Percentiles rank a stretch among this genome's conserved stretches.
Evolutionary conservation across 1,140 invertebrate species (phyloP).

Genomic region (Anoplolepis gracilipes): DNA sequence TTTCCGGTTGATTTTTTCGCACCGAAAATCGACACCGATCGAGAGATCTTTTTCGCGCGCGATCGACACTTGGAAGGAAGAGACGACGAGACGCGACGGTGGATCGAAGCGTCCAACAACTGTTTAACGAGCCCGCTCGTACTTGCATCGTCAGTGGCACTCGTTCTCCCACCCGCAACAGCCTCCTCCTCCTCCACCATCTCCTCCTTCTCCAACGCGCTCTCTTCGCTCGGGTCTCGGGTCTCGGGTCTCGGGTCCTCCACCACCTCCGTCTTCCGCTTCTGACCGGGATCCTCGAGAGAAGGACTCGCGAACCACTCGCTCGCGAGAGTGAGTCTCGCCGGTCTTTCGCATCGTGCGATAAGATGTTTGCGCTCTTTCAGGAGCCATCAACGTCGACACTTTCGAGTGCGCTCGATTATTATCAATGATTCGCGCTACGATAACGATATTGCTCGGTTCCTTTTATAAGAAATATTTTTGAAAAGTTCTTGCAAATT

Average conservation of each 20-base stretch:
- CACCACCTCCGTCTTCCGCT: conserved; percentile 53
- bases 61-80: conserved; percentile 3
- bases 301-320: conserved; percentile 36
- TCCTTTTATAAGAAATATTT: conserved; percentile 1
- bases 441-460: background rate
- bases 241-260: too few species aligned
- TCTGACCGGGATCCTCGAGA: conserved; percentile 28
- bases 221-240: conserved; percentile 29
- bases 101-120: conserved; percentile 78
- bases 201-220: conserved; percentile 55
- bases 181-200: conserved; percentile 63
- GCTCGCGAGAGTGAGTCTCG: conserved; percentile 25
- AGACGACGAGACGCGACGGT: conserved; percentile 72
- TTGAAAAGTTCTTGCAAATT: background rate
- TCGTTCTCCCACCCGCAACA: conserved; percentile 69
- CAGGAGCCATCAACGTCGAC: conserved; percentile 22
- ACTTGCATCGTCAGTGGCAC: conserved; percentile 77
- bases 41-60: background rate
- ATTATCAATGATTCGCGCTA: background rate
- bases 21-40: conserved; percentile 11
- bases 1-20: background rate
- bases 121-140: conserved; percentile 77
- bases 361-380: conserved; percentile 54
- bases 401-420: background rate
- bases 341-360: conserved; percentile 32